These are phyloP conservation scores for Micromys minutus DNA, from an alignment of 2,113 vertebrate species.

Conservation along the genomic window DNA sequence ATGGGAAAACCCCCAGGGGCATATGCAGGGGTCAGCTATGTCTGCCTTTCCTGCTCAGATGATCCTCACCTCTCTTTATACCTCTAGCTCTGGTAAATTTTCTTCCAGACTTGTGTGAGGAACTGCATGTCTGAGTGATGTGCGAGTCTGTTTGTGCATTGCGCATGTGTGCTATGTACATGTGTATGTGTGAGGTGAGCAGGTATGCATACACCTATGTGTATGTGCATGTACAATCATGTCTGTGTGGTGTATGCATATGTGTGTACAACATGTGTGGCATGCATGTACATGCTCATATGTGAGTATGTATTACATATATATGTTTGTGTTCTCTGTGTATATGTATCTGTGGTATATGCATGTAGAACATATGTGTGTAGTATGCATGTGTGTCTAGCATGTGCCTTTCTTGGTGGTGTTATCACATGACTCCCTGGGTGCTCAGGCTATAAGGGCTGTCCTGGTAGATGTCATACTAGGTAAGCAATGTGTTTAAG, in stretches of 20 bases:
- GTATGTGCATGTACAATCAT: too few relatives aligned
- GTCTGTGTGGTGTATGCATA: background rate
- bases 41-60: background rate
- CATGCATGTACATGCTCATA: background rate
- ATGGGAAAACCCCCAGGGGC: too few relatives aligned
- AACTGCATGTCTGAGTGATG: background rate
- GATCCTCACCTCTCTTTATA: background rate
- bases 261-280: background rate
- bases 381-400: background rate
- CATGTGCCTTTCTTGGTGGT: background rate
- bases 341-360: background rate
- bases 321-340: background rate
- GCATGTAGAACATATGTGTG: background rate
- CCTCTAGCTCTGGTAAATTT: too few relatives aligned
- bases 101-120: background rate
- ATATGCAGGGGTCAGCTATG: accelerated
- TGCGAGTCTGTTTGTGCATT: background rate
- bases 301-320: background rate
- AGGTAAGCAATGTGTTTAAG: background rate
- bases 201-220: background rate
- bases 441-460: background rate
- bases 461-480: background rate
- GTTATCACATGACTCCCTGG: background rate
- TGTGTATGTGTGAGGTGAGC: background rate
- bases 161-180: background rate